Percentiles rank a stretch among this genome's conserved stretches.
Conservation (phyloP, 2,113 vertebrate genomes). For the Lasiurus cinereus region DNA sequence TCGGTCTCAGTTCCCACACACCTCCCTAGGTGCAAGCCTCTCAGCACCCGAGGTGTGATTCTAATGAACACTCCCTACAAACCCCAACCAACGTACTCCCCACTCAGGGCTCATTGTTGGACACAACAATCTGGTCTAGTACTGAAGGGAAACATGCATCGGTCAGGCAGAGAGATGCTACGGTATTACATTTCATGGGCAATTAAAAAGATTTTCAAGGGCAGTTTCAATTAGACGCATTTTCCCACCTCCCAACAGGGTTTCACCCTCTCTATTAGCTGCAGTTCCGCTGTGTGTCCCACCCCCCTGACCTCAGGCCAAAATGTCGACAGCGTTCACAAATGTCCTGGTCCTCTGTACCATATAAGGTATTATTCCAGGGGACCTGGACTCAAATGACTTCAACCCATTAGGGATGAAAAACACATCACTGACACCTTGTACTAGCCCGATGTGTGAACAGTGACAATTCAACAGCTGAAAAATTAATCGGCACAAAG, state of each 20-base stretch:
- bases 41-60: background rate
- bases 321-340: background rate
- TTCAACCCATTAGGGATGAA: constrained; percentile 20
- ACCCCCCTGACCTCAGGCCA: too few relatives aligned
- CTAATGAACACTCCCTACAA: background rate
- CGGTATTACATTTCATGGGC: background rate
- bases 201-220: constrained; percentile 9
- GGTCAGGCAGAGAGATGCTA: background rate
- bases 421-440: background rate
- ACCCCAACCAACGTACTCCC: background rate
- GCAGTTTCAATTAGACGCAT: background rate
- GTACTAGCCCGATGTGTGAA: background rate
- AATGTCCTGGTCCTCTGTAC: background rate
- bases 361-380: background rate
- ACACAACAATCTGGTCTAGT: background rate
- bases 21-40: background rate
- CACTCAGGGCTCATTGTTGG: background rate
- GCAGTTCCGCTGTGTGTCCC: background rate
- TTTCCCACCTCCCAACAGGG: background rate
- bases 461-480: background rate
- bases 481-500: background rate
- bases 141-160: background rate
- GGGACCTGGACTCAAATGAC: background rate
- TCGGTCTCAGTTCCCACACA: background rate
- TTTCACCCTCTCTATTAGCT: background rate